phyloP scores from a whole-genome alignment of 2,113 vertebrate genomes.

The Aptenodytes patagonicus region DNA sequence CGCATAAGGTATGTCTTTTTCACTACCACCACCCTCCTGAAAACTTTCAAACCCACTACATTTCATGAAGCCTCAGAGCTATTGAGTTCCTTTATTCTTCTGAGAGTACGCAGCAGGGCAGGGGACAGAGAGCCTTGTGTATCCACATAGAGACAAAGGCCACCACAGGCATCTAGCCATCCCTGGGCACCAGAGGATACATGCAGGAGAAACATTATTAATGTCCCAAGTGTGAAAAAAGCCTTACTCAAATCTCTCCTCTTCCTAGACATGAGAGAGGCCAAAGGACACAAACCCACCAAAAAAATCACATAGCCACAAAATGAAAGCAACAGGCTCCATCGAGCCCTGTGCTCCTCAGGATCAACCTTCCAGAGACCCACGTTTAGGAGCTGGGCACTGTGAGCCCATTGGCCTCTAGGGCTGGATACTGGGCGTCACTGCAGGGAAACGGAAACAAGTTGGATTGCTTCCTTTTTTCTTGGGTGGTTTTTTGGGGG shows the following conservation, averaged over 20 bases:
- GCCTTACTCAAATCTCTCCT: not conserved
- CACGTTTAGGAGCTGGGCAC: not conserved
- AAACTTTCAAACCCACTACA: not conserved
- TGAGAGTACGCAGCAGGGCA: not conserved
- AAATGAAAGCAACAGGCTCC: not conserved
- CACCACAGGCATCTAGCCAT: not conserved
- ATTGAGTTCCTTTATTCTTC: not conserved
- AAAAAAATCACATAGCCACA: not conserved
- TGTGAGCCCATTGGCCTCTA: not conserved
- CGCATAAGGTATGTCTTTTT: rapidly evolving
- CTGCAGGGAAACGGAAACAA: not conserved
- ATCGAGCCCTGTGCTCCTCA: not conserved
- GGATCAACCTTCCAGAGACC: not conserved
- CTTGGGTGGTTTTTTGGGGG: not conserved
- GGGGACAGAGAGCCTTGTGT: not conserved
- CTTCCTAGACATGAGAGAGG: not conserved
- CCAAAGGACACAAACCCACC: not conserved
- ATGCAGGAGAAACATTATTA: not conserved
- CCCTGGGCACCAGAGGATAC: not conserved
- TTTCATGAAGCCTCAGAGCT: not conserved
- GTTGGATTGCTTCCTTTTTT: not conserved
- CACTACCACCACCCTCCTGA: not conserved
- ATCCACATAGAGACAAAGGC: not conserved
- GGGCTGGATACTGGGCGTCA: not conserved
- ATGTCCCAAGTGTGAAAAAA: not conserved